Conservation (phyloP, 2,113 vertebrate species). For the Notarius quadriscutis region DNA sequence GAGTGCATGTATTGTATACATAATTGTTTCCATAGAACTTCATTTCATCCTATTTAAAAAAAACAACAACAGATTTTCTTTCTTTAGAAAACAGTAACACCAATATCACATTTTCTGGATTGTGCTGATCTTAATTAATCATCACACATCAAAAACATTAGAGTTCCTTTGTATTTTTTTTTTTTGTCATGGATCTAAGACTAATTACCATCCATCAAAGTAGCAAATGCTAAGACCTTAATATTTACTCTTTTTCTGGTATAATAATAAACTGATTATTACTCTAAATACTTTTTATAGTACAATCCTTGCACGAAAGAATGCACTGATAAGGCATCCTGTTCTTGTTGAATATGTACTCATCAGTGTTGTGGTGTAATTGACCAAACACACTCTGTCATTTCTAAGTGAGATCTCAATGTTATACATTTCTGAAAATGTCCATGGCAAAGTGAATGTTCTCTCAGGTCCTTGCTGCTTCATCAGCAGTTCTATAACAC, state of each 20-base stretch:
- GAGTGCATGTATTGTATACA: background rate
- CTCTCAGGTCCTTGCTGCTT: constrained; percentile 33
- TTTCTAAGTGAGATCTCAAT: background rate
- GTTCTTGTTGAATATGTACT: background rate
- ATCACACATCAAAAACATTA: background rate
- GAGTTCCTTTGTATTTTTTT: background rate
- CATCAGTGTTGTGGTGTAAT: background rate
- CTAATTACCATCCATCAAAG: background rate
- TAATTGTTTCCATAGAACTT: background rate
- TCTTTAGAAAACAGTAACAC: background rate
- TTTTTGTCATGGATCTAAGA: background rate
- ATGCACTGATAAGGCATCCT: background rate
- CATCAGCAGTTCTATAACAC: constrained; percentile 27
- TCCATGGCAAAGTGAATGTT: background rate
- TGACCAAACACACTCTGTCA: background rate
- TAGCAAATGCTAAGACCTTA: background rate
- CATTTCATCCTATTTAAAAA: constrained; percentile 1
- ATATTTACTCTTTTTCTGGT: background rate
- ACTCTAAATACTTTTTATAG: background rate
- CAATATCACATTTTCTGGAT: background rate
- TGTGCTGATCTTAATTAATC: background rate
- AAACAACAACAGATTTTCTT: background rate
- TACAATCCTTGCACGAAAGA: background rate
- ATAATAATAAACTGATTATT: background rate
- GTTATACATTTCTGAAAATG: background rate